A percentile compares a stretch with the other conserved stretches of the same genome.
Conservation (phyloP, 2,113 vertebrate genomes). For the Sialia sialis region DNA sequence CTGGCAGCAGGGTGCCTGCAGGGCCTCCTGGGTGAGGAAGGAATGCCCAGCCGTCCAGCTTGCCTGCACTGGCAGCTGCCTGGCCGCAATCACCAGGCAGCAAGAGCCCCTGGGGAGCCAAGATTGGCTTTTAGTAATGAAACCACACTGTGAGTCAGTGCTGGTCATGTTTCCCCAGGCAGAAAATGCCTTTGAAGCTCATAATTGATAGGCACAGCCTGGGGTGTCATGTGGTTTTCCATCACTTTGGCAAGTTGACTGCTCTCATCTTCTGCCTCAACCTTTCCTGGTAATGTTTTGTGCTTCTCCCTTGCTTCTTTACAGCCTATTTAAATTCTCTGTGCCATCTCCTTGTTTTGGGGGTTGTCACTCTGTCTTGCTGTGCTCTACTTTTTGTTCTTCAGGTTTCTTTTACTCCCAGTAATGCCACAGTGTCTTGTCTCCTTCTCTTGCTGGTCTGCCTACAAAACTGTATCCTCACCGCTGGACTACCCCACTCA, state of each 20-base stretch:
- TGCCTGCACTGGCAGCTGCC: neutral
- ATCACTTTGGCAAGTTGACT: neutral
- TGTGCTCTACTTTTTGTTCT: neutral
- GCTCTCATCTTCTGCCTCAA: neutral
- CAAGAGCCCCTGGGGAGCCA: neutral
- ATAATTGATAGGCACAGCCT: neutral
- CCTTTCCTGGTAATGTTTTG: neutral
- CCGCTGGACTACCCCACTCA: neutral
- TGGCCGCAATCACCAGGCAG: neutral
- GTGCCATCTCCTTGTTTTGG: neutral
- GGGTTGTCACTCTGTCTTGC: neutral
- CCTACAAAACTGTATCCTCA: rapidly evolving
- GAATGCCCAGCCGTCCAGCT: neutral
- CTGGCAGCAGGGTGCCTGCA: neutral
- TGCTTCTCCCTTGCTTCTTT: neutral
- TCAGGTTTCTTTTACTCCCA: neutral
- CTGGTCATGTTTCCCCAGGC: neutral
- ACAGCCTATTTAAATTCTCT: neutral
- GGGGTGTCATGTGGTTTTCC: neutral
- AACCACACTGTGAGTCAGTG: neutral
- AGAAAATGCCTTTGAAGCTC: neutral
- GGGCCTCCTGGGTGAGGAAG: neutral
- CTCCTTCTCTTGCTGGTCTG: neutral
- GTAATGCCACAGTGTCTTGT: neutral
- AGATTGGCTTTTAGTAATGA: neutral